These are phyloP conservation scores for Plagodis pulveraria DNA, from an alignment of 2,888 invertebrate genomes.

Conservation along the genomic window DNA sequence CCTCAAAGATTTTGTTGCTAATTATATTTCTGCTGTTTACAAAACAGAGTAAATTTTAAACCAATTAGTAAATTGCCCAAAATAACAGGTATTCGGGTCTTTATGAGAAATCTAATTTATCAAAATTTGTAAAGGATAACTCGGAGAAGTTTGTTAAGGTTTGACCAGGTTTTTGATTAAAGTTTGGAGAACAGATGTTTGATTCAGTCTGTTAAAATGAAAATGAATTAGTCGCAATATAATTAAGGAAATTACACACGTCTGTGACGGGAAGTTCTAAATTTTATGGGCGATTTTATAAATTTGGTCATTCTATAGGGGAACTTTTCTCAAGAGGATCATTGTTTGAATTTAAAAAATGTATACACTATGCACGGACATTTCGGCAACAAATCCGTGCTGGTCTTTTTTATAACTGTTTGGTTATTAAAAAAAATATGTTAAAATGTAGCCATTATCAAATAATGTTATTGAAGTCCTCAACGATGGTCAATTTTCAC, in stretches of 20 bases:
- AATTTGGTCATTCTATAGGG: too few relatives aligned
- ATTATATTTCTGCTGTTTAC: conserved; percentile 8
- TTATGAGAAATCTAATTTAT: conserved; percentile 12
- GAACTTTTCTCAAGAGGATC: too few relatives aligned
- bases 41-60: conserved; percentile 8
- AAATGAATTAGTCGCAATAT: conserved; percentile 11
- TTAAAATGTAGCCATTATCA: too few relatives aligned
- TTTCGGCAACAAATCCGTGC: too few relatives aligned
- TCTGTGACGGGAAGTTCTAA: too few relatives aligned
- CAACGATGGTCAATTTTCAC: too few relatives aligned
- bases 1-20: conserved; percentile 5
- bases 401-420: too few relatives aligned
- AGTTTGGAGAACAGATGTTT: conserved; percentile 20
- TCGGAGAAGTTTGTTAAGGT: conserved; percentile 6
- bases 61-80: conserved; percentile 9
- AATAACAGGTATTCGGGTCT: conserved; percentile 9
- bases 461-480: too few relatives aligned
- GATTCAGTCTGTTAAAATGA: conserved; percentile 5
- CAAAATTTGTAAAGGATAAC: conserved; percentile 12
- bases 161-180: conserved; percentile 16
- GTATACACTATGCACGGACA: too few relatives aligned
- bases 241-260: background rate
- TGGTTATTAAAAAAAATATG: too few relatives aligned
- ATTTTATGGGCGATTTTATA: too few relatives aligned
- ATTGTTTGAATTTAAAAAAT: too few relatives aligned